A percentile compares a stretch with the other conserved stretches of the same genome.
These are phyloP conservation scores for Megatriorchis doriae DNA, from an alignment of 2,113 vertebrate genomes.

Conservation along the genomic window DNA sequence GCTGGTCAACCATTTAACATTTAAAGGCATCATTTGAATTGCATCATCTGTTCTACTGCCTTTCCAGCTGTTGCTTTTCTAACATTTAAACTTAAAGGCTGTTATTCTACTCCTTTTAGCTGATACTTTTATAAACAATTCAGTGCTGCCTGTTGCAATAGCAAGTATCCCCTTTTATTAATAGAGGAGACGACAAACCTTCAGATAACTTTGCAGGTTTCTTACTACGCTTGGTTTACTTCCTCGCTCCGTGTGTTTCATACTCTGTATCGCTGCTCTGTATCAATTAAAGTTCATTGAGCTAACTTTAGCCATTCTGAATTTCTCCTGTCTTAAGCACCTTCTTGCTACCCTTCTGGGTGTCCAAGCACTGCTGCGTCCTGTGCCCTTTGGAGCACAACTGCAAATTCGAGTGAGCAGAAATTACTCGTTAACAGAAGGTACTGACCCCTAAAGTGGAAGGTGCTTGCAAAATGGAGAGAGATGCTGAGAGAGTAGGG, in stretches of 20 bases:
- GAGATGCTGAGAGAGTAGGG: background rate
- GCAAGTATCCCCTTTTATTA: background rate
- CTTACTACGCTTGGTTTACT: background rate
- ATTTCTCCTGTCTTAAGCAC: background rate
- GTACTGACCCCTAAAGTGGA: no score
- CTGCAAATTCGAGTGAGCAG: background rate
- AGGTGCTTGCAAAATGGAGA: background rate
- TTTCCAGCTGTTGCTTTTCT: background rate
- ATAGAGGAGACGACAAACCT: background rate
- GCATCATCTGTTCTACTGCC: background rate
- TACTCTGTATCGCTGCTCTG: fast-evolving
- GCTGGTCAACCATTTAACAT: background rate
- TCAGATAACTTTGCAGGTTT: background rate
- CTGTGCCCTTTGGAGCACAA: background rate
- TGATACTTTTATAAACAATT: background rate
- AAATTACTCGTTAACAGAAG: background rate
- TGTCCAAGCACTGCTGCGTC: background rate
- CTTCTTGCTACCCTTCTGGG: background rate
- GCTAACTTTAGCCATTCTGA: background rate
- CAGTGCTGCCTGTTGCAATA: background rate
- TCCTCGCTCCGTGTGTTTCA: background rate
- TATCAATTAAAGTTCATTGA: background rate
- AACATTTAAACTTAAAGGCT: background rate
- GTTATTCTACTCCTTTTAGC: background rate
- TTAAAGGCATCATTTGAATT: background rate